Percentiles rank a stretch among this genome's conserved stretches.
These are phyloP conservation scores for Morpho helenor DNA, from an alignment of 2,888 invertebrate genomes.

Conservation along the genomic window DNA sequence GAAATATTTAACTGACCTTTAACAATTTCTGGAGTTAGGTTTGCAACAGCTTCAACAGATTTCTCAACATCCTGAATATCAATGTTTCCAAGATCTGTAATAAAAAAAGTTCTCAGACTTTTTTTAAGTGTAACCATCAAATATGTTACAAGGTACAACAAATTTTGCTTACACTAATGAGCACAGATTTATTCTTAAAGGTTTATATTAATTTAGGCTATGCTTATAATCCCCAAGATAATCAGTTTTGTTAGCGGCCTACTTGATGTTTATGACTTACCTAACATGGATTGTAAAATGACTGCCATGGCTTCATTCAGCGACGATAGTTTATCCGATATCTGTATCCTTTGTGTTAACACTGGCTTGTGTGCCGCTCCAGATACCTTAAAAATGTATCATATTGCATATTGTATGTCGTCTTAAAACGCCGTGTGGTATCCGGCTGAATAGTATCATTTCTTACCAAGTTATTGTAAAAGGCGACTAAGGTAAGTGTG, in stretches of 20 bases:
- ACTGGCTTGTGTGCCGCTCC: conserved; percentile 8
- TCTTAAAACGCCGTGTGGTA: no score
- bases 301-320: conserved; percentile 23
- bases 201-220: no score
- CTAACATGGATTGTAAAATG: conserved; percentile 22
- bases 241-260: no score
- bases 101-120: neutral
- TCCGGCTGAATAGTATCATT: no score
- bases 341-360: conserved; percentile 13
- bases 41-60: conserved; percentile 41
- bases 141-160: no score
- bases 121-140: no score
- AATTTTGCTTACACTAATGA: no score
- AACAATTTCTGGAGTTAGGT: conserved; percentile 45
- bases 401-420: no score
- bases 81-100: conserved; percentile 41
- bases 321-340: conserved; percentile 20
- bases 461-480: no score
- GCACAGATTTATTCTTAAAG: no score
- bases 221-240: no score
- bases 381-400: neutral
- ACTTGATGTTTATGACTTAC: conserved; percentile 8
- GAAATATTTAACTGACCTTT: conserved; percentile 37
- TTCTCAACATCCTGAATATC: conserved; percentile 44
- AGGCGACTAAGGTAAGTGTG: no score